phyloP scores from a whole-genome alignment of 2,113 vertebrate genomes.

The Lipotes vexillifer region DNA sequence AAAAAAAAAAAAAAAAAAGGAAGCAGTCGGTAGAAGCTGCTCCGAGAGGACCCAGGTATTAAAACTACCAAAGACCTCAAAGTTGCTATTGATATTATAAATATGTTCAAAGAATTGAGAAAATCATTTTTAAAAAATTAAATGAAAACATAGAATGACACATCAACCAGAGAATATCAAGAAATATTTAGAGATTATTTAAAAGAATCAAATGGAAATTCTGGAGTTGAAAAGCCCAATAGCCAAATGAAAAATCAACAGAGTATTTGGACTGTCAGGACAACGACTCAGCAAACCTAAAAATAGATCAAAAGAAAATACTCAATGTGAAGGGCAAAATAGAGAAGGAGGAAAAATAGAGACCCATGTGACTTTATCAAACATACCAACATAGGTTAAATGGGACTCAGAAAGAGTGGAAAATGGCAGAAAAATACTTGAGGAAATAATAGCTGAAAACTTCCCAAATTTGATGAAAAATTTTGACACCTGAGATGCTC shows the following conservation, averaged over 20 bases:
- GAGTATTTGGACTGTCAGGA: not conserved
- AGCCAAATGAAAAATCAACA: not conserved
- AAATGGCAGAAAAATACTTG: not conserved
- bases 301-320: not conserved
- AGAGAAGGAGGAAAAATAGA: not conserved
- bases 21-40: accelerated
- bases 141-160: not conserved
- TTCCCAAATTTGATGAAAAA: not conserved
- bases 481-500: not conserved
- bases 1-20: too few relatives aligned
- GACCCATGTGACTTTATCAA: not conserved
- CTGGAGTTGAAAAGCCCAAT: not conserved
- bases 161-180: not conserved
- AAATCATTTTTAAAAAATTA: not conserved
- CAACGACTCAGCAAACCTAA: not conserved
- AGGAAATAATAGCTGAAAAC: not conserved
- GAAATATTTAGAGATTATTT: not conserved
- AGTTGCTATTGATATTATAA: not conserved
- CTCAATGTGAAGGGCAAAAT: not conserved
- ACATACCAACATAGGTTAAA: not conserved
- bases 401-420: not conserved
- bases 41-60: not conserved
- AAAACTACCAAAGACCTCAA: not conserved
- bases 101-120: not conserved
- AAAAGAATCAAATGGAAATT: not conserved